Base-by-base conservation (phyloP, 2,113 vertebrate species). In the Tonatia bakeri region DNA sequence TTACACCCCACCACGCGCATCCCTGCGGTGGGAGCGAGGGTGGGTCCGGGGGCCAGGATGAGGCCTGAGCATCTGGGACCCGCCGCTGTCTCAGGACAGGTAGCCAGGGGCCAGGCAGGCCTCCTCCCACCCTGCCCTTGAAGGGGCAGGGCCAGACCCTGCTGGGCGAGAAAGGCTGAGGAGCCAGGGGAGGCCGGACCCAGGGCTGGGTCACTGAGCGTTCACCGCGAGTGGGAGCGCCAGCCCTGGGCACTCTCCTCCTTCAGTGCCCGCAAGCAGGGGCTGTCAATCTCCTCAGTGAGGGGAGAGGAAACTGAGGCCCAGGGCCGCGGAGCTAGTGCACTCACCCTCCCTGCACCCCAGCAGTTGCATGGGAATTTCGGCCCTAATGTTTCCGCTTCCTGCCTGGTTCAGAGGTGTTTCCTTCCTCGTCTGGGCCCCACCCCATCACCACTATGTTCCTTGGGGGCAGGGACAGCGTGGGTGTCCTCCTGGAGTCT, bases 371-470 rank as follows among this genome's bases (percentile, higher is more conserved):
- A 7, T 70, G 83, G 54, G 90, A 59, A 92, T 87, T 88, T 89
- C 90, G 94, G 87, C 90, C 79, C 86, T 13, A 65, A 90, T 50
- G 75, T 93, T 97, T 97, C 95, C 91, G 92, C 84, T 97, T 97
- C 97, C 96, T 96, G 96, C 92, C 72, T 67, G 90, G 8, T 40
- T n/a, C 26, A 22, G 85, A 88, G 95, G 91, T 81, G 91, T 95
- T 95, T 92, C 85, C 93, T 96, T 81, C 93, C 59, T 69, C 12
- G 13, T 33, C 56, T 50, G 90, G 52, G 90, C 79, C 97, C 90
- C 94, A 90, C 87, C 95, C 92, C 80, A 45, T 67, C 56, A 82
- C 75, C 89, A 61, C 10, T 9, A 38, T 72, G 92, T 28, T 88
- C 83, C 64, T 86, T 8, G 38, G 80, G 95, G 90, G 69, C 95